Evolutionary conservation across 2,797 vertebrate genomes (phyloP), one percentile per base, ranked within the genome.

Genomic region (Notolabrus celidotus): DNA sequence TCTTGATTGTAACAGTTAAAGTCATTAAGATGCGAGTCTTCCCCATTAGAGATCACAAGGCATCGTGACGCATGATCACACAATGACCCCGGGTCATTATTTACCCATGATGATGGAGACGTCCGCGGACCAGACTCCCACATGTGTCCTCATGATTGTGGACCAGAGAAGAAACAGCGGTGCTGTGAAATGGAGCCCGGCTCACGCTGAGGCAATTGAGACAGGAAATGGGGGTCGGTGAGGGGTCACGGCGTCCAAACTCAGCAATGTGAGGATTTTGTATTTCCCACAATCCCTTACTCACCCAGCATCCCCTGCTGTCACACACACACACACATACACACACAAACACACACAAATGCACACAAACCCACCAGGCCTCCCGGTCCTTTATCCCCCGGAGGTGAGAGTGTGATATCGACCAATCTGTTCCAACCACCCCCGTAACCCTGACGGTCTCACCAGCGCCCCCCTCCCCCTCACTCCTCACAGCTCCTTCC

Each of bases 181-280:
- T 69, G 77, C 83, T 76, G 84, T 74, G 71, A 82, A 84, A 88
- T 85, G 56, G 85, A 89, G 80, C 72, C 77, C 60, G 20, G 74
- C 88, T 85, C 88, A 85, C 2, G 84, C 90, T 86, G 88, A 88
- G 90, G 79, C 85, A 91, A 91, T 91, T 83, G 80, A 90, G 88
- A 84, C 83, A 88, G 91, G 90, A 92, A 92, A 92, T 89, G 81
- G 89, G 85, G 91, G 90, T 92, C 86, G 60, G 51, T 17, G 73
- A 16, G 59, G 73, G 90, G 89, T 92, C 89, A 76, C 15, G 65
- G 79, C 77, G 17, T 80, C 84, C 80, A 82, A 86, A 90, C 85
- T 86, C 79, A 65, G 65, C 82, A 83, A 75, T 83, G 60, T 73
- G 68, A 76, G 81, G 86, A 86, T 88, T 89, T 88, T 77, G 75